These are phyloP conservation scores for Morus bassanus DNA, from an alignment of 2,797 vertebrate genomes.

Conservation along the genomic window DNA sequence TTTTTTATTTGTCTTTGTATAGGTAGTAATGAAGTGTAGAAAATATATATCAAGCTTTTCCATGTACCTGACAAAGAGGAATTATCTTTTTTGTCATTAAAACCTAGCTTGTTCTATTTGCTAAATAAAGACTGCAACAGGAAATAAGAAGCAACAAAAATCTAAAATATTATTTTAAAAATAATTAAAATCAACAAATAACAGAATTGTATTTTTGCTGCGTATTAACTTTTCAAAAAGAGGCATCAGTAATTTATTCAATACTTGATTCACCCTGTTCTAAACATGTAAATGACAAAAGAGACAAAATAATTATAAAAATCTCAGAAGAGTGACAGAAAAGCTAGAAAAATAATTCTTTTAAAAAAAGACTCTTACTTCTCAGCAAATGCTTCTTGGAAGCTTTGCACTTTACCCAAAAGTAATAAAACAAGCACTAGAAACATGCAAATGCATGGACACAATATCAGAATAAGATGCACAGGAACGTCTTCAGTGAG, in stretches of 20 bases:
- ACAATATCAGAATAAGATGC: background rate
- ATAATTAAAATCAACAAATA: conserved; percentile 32
- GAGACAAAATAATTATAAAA: conserved; percentile 59
- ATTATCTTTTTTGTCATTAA: background rate
- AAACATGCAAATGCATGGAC: background rate
- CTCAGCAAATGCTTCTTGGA: conserved; percentile 13
- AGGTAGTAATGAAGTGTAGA: background rate
- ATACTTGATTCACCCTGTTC: conserved; percentile 24
- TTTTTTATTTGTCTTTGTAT: background rate
- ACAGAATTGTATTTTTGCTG: conserved; percentile 28
- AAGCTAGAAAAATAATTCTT: conserved; percentile 19
- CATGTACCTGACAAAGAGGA: background rate
- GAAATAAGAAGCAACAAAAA: background rate
- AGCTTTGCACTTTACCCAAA: background rate
- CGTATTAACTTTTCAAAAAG: background rate
- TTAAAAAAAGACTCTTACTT: background rate
- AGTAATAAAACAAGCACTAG: background rate
- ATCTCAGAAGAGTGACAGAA: conserved; percentile 13
- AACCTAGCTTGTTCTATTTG: background rate
- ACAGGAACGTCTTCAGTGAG: conserved; percentile 9
- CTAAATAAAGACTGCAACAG: background rate
- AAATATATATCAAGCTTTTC: background rate
- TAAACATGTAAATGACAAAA: conserved; percentile 29
- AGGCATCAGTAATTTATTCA: background rate
- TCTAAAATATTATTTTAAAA: background rate